phyloP scores from a whole-genome alignment of 2,888 invertebrate genomes.

The Buathra laborator region DNA sequence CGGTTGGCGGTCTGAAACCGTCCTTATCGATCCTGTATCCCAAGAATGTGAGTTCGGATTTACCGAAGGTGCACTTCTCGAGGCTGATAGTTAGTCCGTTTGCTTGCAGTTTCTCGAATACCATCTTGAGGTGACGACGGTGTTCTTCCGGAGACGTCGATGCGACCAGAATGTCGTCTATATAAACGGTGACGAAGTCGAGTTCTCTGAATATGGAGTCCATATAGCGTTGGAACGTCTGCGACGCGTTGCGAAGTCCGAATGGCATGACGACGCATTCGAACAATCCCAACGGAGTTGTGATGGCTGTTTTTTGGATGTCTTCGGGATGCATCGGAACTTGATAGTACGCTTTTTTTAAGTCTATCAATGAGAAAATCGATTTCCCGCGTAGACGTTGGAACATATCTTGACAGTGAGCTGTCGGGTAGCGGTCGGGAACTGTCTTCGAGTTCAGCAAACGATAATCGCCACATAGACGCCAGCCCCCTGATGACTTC shows the following conservation, averaged over 20 bases:
- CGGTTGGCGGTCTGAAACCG: background rate
- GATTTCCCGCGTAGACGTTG: conserved; percentile 65
- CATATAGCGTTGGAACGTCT: conserved; percentile 79
- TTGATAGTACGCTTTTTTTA: conserved; percentile 73
- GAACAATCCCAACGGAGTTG: conserved; percentile 76
- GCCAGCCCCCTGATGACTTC: conserved; percentile 71
- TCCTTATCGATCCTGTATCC: conserved; percentile 6
- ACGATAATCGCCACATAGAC: conserved; percentile 51
- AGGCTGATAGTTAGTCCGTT: conserved; percentile 20
- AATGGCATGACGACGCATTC: conserved; percentile 79
- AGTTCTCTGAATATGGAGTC: conserved; percentile 71
- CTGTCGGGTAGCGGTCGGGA: conserved; percentile 77
- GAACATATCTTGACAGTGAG: conserved; percentile 74
- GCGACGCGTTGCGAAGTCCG: conserved; percentile 78
- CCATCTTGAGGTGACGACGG: conserved; percentile 57
- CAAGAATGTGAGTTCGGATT: background rate
- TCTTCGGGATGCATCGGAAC: conserved; percentile 71
- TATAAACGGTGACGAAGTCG: conserved; percentile 73
- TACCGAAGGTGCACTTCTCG: background rate
- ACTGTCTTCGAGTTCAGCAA: conserved; percentile 74
- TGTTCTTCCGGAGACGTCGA: conserved; percentile 67
- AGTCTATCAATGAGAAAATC: conserved; percentile 71
- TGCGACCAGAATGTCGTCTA: conserved; percentile 73
- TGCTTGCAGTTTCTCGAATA: conserved; percentile 53
- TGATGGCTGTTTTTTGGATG: conserved; percentile 56